Conservation (phyloP, 2,113 vertebrate species). For the Azemiops feae region DNA sequence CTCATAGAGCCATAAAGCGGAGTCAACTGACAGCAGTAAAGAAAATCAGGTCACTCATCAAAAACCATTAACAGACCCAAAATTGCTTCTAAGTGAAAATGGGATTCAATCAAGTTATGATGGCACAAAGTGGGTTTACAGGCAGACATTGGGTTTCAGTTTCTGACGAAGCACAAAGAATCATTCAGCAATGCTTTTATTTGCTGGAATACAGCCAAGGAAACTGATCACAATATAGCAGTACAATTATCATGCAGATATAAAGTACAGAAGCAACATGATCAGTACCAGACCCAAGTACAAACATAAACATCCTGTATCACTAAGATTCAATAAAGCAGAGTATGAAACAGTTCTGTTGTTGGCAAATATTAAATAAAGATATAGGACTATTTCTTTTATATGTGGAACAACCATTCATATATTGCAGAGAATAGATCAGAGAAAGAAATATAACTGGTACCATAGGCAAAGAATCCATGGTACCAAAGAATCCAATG, state of each 20-base stretch:
- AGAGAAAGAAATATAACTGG: constrained; percentile 35
- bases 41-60: neutral
- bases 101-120: neutral
- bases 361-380: constrained; percentile 46
- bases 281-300: constrained; percentile 25
- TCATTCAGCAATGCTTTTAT: neutral
- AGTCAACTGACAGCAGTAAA: neutral
- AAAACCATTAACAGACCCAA: neutral
- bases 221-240: neutral
- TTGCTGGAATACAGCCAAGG: neutral
- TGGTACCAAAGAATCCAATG: constrained; percentile 32
- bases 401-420: constrained; percentile 50
- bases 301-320: constrained; percentile 51
- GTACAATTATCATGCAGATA: neutral
- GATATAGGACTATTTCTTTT: constrained; percentile 33
- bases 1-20: neutral
- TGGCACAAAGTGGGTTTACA: neutral
- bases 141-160: neutral
- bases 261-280: constrained; percentile 5
- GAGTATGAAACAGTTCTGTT: constrained; percentile 37
- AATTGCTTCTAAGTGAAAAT: neutral
- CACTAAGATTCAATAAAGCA: constrained; percentile 12
- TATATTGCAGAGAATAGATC: neutral
- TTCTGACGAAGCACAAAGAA: neutral
- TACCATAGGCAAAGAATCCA: constrained; percentile 51